Base-by-base conservation (phyloP, 23 tunicate species). In the Corella eumyota region DNA sequence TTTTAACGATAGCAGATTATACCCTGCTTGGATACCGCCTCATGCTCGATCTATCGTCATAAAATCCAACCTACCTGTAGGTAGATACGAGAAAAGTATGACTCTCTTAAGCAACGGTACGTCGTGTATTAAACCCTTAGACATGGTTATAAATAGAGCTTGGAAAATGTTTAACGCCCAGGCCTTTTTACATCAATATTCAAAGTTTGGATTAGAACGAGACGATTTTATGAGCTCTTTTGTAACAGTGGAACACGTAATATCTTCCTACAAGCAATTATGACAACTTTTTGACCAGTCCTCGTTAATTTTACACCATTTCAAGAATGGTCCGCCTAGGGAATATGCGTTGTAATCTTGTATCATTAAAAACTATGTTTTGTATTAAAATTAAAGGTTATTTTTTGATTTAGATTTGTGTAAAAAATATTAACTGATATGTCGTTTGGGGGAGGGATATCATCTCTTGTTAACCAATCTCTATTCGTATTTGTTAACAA, bases 121-220 rank as follows among this genome's bases (percentile, higher is more conserved):
- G 9, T 60, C 86, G n/a, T 72, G 79, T 32, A 36, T 76, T 2
- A 69, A 83, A 35, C 80, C 86, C 0, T 46, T 92, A 36, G 79
- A 77, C 1, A 32, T 30, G n/a, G 64, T 76, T 6, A 55, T 67
- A 2, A 47, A 55, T 13, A 81, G 77, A 67, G 85, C 93, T 0
- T 92, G 98, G 98, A 33, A 92, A n/a, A 78, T 92, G 93, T 92
- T 65, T 56, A 60, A 56, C 40, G 51, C 91, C 2, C 75, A 65
- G 2, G 81, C 86, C 0, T 92, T 75, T 62, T 44, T 83, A 0
- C 98, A 92, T 65, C 98, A 83, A 50, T 92, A 92, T 50, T 27
- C 74, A 30, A 81, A 76, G 52, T 60, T 76, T 72, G 86, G 86
- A 24, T 35, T 92, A 9, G 98, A 92, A 54, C 73, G 72, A 60